Percentiles rank a stretch among this genome's conserved stretches.
Conservation (phyloP, 2,888 invertebrate genomes). For the Dryomyza anilis region DNA sequence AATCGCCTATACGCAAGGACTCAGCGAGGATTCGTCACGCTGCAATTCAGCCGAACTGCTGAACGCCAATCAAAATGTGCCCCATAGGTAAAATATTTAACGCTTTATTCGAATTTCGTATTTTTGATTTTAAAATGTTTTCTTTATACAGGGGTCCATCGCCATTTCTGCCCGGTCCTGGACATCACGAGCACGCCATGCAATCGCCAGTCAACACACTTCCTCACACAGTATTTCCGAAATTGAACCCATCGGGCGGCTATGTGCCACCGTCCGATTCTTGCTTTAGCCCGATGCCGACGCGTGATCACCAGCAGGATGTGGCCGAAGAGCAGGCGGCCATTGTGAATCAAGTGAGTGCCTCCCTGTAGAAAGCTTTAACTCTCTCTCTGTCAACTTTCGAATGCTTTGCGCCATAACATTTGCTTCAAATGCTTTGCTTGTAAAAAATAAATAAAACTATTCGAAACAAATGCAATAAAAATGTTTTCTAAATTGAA, state of each 20-base stretch:
- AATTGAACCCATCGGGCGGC: constrained; percentile 59
- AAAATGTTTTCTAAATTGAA: background rate
- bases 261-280: constrained; percentile 52
- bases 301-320: constrained; percentile 61
- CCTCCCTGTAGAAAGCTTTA: constrained; percentile 7
- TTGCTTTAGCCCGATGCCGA: constrained; percentile 59
- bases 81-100: constrained; percentile 62
- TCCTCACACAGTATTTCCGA: constrained; percentile 66
- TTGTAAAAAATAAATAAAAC: background rate
- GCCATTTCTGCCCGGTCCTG: constrained; percentile 65
- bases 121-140: background rate
- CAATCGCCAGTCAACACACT: constrained; percentile 58
- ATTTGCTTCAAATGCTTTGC: background rate
- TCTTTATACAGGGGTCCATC: constrained; percentile 60
- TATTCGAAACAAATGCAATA: background rate
- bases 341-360: constrained; percentile 60
- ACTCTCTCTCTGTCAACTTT: background rate
- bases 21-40: constrained; percentile 63
- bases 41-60: constrained; percentile 59
- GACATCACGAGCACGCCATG: constrained; percentile 57
- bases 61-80: constrained; percentile 41
- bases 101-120: background rate
- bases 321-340: constrained; percentile 58
- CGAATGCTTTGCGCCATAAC: background rate
- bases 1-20: constrained; percentile 60